These are phyloP conservation scores for Drosophila novamexicana DNA, from an alignment of 1,140 invertebrate genomes.

Conservation along the genomic window DNA sequence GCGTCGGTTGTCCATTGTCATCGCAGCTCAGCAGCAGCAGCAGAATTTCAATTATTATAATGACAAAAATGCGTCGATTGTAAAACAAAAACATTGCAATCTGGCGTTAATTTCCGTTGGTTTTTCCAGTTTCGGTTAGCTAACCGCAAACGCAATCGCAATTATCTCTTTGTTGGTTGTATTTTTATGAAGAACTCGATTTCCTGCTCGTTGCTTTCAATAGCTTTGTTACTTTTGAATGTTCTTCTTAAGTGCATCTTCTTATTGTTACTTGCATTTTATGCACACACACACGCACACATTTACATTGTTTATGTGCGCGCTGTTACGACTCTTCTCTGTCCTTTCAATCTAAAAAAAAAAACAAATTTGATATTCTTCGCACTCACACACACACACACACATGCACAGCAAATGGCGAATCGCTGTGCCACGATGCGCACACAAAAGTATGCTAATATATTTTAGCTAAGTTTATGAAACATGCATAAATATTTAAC, in stretches of 20 bases:
- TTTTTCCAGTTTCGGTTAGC: constrained; percentile 27
- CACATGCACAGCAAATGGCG: constrained; percentile 7
- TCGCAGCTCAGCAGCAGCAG: constrained; percentile 68
- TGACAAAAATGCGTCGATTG: constrained; percentile 70
- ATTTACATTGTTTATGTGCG: constrained; percentile 36
- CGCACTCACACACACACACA: background rate
- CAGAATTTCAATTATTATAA: constrained; percentile 73
- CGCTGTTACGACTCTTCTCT: constrained; percentile 10
- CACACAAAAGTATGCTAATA: constrained; percentile 76
- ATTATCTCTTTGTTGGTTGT: background rate
- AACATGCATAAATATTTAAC: constrained; percentile 75
- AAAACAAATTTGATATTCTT: constrained; percentile 23
- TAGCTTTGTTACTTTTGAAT: constrained; percentile 5
- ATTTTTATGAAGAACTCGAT: constrained; percentile 10
- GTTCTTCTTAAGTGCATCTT: constrained; percentile 28
- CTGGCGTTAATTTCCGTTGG: constrained; percentile 52
- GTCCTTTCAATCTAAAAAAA: constrained; percentile 17
- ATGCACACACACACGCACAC: constrained; percentile 21
- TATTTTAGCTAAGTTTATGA: constrained; percentile 52
- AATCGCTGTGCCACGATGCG: constrained; percentile 1
- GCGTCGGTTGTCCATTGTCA: constrained; percentile 71
- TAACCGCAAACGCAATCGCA: constrained; percentile 7
- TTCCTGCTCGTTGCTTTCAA: constrained; percentile 7
- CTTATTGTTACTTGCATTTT: constrained; percentile 34
- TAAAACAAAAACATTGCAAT: constrained; percentile 81